phyloP scores from a whole-genome alignment of 2,797 vertebrate genomes.

The Gadopsis bispinosus region DNA sequence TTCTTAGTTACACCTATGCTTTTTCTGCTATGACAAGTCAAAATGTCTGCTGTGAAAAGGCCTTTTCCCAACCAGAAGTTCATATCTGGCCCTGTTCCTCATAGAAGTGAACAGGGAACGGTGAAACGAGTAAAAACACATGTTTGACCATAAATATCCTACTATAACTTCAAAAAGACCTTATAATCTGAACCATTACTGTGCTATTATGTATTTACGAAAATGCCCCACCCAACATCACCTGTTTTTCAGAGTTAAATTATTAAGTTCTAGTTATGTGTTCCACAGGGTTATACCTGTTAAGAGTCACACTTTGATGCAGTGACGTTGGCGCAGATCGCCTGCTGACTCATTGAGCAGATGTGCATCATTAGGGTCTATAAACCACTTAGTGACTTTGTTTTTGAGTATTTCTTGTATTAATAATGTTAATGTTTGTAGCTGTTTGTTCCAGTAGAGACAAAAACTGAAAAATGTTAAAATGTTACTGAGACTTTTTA shows the following conservation, averaged over 20 bases:
- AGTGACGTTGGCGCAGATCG: background rate
- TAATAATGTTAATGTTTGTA: background rate
- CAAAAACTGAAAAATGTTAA: background rate
- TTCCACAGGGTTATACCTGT: background rate
- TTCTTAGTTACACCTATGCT: background rate
- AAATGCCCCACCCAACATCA: background rate
- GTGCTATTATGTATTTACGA: background rate
- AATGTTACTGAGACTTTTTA: background rate
- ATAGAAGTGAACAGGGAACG: background rate
- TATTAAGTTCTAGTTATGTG: background rate
- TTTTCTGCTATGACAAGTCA: background rate
- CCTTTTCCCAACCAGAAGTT: background rate
- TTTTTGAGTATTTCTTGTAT: background rate
- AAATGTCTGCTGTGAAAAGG: background rate
- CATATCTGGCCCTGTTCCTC: too few relatives aligned
- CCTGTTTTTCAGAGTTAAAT: background rate
- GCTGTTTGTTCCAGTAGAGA: background rate
- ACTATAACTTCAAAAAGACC: background rate
- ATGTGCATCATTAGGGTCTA: conserved; percentile 12
- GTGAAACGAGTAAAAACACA: too few relatives aligned
- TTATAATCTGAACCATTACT: background rate
- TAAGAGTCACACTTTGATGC: background rate
- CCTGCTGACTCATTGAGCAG: conserved; percentile 17
- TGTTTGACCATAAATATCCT: background rate
- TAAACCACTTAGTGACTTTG: background rate